A percentile compares a stretch with the other conserved stretches of the same genome.
These are phyloP conservation scores for Idaea aversata DNA, from an alignment of 2,888 invertebrate genomes.

Conservation along the genomic window DNA sequence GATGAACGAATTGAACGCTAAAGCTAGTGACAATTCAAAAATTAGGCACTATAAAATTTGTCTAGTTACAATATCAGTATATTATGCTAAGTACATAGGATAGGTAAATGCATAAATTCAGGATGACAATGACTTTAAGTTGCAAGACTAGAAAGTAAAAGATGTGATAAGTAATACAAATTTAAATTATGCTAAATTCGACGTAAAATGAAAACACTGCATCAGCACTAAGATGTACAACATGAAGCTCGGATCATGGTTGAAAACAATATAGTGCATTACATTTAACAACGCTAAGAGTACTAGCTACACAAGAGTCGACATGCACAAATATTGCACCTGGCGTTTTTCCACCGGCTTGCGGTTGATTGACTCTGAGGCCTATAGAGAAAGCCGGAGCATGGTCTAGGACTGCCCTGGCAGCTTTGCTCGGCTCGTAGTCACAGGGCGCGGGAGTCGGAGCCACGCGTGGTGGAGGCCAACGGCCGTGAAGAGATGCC, in stretches of 20 bases:
- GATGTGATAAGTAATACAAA: background rate
- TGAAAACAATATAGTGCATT: background rate
- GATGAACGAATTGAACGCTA: too few species aligned
- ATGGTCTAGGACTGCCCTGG: conserved; percentile 74
- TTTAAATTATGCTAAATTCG: background rate
- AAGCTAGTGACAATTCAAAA: too few species aligned
- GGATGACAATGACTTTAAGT: background rate
- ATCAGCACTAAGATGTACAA: background rate
- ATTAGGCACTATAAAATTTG: too few species aligned
- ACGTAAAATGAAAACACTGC: background rate
- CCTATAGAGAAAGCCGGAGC: conserved; percentile 84
- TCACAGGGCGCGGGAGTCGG: conserved; percentile 94
- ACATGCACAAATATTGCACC: conserved; percentile 54
- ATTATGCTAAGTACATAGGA: too few species aligned
- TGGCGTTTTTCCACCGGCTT: conserved; percentile 73
- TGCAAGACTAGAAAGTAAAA: background rate
- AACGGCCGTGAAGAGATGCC: conserved; percentile 89
- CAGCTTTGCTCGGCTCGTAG: conserved; percentile 89
- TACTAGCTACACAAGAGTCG: conserved; percentile 23
- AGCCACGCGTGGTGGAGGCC: conserved; percentile 83
- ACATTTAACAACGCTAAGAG: conserved; percentile 6
- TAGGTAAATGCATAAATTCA: background rate
- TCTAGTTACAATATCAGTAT: too few species aligned
- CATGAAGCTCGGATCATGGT: background rate
- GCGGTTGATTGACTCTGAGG: conserved; percentile 71